phyloP scores from a whole-genome alignment of 2,797 vertebrate genomes.

The Ptychadena robeensis region DNA sequence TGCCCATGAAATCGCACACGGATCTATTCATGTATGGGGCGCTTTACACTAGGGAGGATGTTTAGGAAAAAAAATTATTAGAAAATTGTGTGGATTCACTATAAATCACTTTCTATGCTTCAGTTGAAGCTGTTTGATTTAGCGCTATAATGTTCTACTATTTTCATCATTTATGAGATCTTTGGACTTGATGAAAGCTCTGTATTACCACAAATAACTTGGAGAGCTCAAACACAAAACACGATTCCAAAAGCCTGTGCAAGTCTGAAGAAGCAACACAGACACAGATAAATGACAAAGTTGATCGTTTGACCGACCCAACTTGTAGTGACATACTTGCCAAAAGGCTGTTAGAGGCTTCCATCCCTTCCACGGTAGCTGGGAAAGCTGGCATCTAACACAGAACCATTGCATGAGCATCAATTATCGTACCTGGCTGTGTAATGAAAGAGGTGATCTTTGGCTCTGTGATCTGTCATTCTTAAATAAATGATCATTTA shows the following conservation, averaged over 20 bases:
- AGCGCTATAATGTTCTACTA: no score
- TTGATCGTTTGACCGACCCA: not conserved
- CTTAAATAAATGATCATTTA: conserved; percentile 23
- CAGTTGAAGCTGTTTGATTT: no score
- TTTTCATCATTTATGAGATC: not conserved
- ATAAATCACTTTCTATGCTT: no score
- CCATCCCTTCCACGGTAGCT: not conserved
- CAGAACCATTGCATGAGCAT: not conserved
- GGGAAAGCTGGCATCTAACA: not conserved
- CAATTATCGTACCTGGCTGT: conserved; percentile 17
- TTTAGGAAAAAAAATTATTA: no score
- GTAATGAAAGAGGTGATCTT: conserved; percentile 33
- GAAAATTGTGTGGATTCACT: no score
- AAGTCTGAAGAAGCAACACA: no score
- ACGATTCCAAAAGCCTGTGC: no score
- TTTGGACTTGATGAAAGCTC: not conserved
- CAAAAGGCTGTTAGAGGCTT: not conserved
- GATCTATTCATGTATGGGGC: no score
- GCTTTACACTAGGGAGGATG: no score
- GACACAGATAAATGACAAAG: no score
- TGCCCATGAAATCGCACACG: no score
- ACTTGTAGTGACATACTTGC: not conserved
- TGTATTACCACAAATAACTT: not conserved
- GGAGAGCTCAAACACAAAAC: not conserved
- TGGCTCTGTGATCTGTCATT: conserved; percentile 11